Evolutionary conservation across 2,113 vertebrate genomes (phyloP), one percentile per base, ranked within the genome.

Genomic region (Rhinichthys klamathensis): DNA sequence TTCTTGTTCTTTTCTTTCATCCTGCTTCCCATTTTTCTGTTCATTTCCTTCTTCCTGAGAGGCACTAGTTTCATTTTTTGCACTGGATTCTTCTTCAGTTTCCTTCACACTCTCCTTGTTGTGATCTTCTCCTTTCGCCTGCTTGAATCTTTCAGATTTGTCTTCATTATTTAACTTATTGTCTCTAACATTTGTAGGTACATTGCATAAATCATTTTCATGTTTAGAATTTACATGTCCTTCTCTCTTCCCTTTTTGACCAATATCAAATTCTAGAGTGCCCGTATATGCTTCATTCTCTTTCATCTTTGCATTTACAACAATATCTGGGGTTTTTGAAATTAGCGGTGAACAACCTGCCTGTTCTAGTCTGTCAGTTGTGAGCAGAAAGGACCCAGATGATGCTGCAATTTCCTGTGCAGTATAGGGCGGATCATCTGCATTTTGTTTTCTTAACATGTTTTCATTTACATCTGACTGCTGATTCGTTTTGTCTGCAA

Each of bases 271-370:
- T 51, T 76, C 13, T 70, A 3, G 30, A 16, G 27, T 46, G 21
- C 27, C 30, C 15, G 84, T 38, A 44, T 15, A 32, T 30, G 21
- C 15, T 21, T 74, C 18, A 77, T n/a, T 32, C 46, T 77, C 38
- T 54, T 82, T 82, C 16, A 23, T 69, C 10, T 75, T 83, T 76
- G 27, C 44, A 51, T 86, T 79, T 86, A 46, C 49, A 80, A 58
- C n/a, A 69, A 30, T 38, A 75, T 60, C 49, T 81, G 67, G 2
- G 12, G 30, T 82, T 23, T 41, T 41, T 46, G 58, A 51, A 23
- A 18, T 2, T 30, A 80, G 21, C 27, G 4, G 41, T 23, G 21
- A 56, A 80, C 32, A 21, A 80, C 72, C 56, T 46, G n/a, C 15
- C 41, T 44, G 15, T 75, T 77, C 67, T 46, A 74, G 46, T 75